Percentiles rank a stretch among this genome's conserved stretches.
Conservation (phyloP, 2,888 invertebrate species). For the Sthenelais limicola region DNA sequence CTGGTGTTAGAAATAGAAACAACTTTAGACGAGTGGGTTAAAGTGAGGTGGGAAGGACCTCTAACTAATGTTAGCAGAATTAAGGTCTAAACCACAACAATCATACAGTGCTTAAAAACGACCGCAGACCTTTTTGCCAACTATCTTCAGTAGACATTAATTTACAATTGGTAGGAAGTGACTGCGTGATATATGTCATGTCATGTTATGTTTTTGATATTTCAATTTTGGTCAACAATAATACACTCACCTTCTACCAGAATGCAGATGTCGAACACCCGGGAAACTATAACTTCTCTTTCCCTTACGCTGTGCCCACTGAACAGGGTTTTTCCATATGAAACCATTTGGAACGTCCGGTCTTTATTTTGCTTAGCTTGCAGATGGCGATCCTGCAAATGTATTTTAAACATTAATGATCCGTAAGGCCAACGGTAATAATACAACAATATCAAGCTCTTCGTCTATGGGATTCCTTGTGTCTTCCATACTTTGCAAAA, state of each 20-base stretch:
- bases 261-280: conserved; percentile 68
- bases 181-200: background rate
- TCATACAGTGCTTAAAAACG: too few relatives aligned
- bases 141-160: background rate
- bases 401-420: too few relatives aligned
- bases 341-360: conserved; percentile 57
- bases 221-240: background rate
- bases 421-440: background rate
- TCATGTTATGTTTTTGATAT: background rate
- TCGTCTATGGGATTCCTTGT: too few relatives aligned
- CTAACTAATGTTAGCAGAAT: too few relatives aligned
- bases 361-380: conserved; percentile 61
- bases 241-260: conserved; percentile 65
- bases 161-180: background rate
- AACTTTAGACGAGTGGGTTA: too few relatives aligned
- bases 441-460: background rate
- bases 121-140: too few relatives aligned
- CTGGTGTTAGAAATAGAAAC: conserved; percentile 50
- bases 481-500: too few relatives aligned
- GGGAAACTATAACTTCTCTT: conserved; percentile 64
- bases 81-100: too few relatives aligned
- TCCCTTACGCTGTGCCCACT: conserved; percentile 67
- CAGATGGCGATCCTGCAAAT: conserved; percentile 54
- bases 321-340: conserved; percentile 64
- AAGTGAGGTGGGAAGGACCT: too few relatives aligned